phyloP scores from a whole-genome alignment of 2,888 invertebrate genomes.

The Rhamphomyia laevipes region DNA sequence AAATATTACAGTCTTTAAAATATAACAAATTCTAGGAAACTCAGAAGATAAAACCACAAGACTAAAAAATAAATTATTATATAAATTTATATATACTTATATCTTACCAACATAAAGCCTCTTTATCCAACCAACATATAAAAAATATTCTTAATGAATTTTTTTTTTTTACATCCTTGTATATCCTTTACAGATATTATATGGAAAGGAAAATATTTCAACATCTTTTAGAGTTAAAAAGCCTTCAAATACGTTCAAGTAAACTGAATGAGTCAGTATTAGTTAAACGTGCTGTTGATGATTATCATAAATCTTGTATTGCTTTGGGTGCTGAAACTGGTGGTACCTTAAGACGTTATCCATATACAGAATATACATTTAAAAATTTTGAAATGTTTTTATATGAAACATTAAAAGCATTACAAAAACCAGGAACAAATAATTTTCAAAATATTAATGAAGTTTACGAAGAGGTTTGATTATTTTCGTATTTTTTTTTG shows the following conservation, averaged over 20 bases:
- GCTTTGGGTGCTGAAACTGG: constrained; percentile 44
- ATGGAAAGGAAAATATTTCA: constrained; percentile 87
- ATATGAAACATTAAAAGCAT: constrained; percentile 69
- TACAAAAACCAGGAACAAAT: constrained; percentile 57
- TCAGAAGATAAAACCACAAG: too few relatives aligned
- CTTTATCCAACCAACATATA: too few relatives aligned
- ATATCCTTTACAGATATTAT: constrained; percentile 56
- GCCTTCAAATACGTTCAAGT: constrained; percentile 82
- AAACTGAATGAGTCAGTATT: constrained; percentile 77
- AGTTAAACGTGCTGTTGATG: constrained; percentile 77
- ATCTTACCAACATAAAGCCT: too few relatives aligned
- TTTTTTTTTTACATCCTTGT: not conserved
- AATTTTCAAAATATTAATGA: constrained; percentile 52
- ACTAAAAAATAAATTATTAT: too few relatives aligned
- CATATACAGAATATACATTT: constrained; percentile 54
- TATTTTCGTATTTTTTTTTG: not conserved
- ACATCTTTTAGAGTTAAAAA: constrained; percentile 81
- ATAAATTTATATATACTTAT: too few relatives aligned
- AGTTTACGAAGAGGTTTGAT: constrained; percentile 49
- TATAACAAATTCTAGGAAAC: too few relatives aligned
- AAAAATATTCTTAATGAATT: too few relatives aligned
- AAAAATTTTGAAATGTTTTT: constrained; percentile 78
- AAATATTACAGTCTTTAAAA: too few relatives aligned
- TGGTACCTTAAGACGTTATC: constrained; percentile 45
- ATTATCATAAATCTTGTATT: constrained; percentile 65